Percentiles rank a stretch among this genome's conserved stretches.
Evolutionary conservation across 2,113 vertebrate genomes (phyloP).

Genomic region (Grus americana): DNA sequence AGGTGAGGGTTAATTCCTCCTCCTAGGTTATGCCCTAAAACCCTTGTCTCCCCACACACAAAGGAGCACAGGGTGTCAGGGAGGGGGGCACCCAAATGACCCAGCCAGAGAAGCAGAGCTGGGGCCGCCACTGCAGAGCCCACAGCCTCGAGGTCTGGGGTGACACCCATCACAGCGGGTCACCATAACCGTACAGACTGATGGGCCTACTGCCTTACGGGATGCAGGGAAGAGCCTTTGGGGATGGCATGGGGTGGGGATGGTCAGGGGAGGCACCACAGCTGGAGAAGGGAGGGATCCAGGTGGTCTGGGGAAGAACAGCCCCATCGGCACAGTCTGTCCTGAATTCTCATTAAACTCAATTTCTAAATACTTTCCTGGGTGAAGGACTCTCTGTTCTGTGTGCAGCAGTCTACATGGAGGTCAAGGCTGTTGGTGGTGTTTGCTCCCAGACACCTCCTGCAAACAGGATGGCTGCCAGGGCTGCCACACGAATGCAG

Average conservation of each 20-base stretch:
- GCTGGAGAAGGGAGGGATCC: not conserved
- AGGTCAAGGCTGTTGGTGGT: rapidly evolving
- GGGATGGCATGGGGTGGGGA: not conserved
- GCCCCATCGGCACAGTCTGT: rapidly evolving
- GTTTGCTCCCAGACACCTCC: not conserved
- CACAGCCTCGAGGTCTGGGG: not conserved
- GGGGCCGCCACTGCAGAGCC: not conserved
- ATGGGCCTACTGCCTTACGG: not conserved
- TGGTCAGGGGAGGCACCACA: too few species aligned
- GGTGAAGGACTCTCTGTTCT: not conserved
- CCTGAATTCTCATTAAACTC: not conserved
- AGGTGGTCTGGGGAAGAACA: not conserved
- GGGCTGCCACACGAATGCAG: not conserved
- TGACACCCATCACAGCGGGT: not conserved
- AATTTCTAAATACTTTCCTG: not conserved
- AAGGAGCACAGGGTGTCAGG: not conserved
- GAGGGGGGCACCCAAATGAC: not conserved
- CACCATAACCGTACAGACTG: not conserved
- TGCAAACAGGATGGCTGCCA: not conserved
- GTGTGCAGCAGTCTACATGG: too few species aligned
- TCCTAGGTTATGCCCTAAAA: not conserved
- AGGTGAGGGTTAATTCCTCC: not conserved
- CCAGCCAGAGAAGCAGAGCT: not conserved
- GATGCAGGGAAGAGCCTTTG: not conserved
- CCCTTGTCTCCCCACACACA: not conserved